Percentiles rank a stretch among this genome's conserved stretches.
Evolutionary conservation across 2,888 invertebrate genomes (phyloP).

Genomic region (Trilocha varians): DNA sequence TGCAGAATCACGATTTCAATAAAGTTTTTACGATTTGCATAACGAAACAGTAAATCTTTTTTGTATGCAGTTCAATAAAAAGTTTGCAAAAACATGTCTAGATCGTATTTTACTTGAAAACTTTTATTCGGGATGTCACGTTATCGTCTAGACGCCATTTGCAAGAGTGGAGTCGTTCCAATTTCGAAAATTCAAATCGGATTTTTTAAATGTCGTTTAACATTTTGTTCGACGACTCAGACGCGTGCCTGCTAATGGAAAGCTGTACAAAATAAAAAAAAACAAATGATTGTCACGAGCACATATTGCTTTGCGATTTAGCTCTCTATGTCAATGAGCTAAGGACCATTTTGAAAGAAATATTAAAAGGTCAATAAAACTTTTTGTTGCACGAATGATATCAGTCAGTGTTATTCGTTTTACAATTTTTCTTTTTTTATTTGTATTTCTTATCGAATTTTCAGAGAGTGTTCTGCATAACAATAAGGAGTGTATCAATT

Average conservation of each 20-base stretch:
- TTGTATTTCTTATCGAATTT: conserved; percentile 48
- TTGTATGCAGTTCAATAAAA: too few relatives aligned
- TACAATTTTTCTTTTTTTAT: conserved; percentile 48
- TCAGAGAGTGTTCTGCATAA: conserved; percentile 40
- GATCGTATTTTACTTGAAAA: neutral
- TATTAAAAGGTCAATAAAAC: conserved; percentile 9
- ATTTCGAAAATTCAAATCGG: conserved; percentile 60
- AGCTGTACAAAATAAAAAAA: conserved; percentile 51
- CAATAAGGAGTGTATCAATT: neutral
- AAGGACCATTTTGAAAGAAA: neutral
- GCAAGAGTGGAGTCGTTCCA: conserved; percentile 49
- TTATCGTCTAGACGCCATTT: conserved; percentile 67
- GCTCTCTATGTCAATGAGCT: neutral
- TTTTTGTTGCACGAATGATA: conserved; percentile 44
- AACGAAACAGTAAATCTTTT: too few relatives aligned
- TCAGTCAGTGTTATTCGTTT: conserved; percentile 56
- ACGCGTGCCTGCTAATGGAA: conserved; percentile 70
- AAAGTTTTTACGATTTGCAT: too few relatives aligned
- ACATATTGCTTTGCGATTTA: neutral
- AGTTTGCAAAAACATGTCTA: neutral
- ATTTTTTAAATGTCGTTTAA: conserved; percentile 65
- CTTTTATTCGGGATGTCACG: conserved; percentile 10
- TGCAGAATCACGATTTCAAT: too few relatives aligned
- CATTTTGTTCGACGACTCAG: conserved; percentile 61
- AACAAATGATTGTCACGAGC: conserved; percentile 38